Evolutionary conservation across 1,140 invertebrate genomes (phyloP), one percentile per base, ranked within the genome.

Genomic region (Neelides sp.): DNA sequence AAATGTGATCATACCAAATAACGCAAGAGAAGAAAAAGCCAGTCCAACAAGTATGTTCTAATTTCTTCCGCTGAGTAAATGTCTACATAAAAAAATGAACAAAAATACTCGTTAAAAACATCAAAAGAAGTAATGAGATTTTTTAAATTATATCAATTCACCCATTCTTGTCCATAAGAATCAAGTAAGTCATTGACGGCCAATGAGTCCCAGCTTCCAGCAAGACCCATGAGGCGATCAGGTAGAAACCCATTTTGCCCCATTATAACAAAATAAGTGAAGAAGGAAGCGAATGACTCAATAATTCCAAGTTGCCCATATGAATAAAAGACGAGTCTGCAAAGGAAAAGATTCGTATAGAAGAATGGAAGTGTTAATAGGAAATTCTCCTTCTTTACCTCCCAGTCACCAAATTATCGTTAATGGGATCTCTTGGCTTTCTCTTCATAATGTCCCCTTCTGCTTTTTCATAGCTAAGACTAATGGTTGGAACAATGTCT

Each of bases 381-480:
- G 63, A 76, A 37, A 8, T 40, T 39, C 5, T 40, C 17, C 13
- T 37, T 8, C 34, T 46, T 50, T 85, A 90, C 85, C 92, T 93
- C 80, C 96, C 88, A 74, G 98, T 98, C 66, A 98, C 93, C 69
- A 98, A 83, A 77, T 96, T 97, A 76, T 98, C 95, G 62, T 78
- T 78, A 64, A 80, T 77, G 49, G 94, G 91, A 75, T 98, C 85
- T 71, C 95, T 81, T 62, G 95, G 94, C 63, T 81, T 81, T 62
- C 94, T 80, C 78, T 98, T 98, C 95, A 98, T 99, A 70, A 98
- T 98, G 74, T 98, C 94, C 60, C 87, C 86, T 71, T 98, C 95
- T 48, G 94, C 85, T 70, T 83, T 78, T 77, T 98, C 95, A 74
- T 98, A 98, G 63, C 94, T 94, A 67, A 98, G 77, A 52, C 94